Conservation (phyloP, 1,140 invertebrate species). For the Aphidius ervi region DNA sequence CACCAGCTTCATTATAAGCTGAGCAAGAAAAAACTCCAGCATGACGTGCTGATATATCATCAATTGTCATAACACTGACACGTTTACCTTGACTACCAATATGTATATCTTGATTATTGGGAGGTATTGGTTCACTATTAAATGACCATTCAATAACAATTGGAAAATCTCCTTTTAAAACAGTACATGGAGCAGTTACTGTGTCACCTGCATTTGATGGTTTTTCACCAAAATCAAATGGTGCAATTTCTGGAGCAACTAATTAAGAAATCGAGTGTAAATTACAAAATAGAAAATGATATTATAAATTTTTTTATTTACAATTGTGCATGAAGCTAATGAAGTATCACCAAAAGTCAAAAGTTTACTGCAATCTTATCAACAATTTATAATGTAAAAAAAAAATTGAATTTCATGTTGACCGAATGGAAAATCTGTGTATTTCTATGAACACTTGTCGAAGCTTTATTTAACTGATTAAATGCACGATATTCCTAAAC, state of each 20-base stretch:
- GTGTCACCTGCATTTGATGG: slow-evolving; percentile 61
- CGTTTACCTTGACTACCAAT: slow-evolving; percentile 55
- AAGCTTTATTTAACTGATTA: no score
- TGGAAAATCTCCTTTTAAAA: slow-evolving; percentile 67
- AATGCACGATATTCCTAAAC: no score
- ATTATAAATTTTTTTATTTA: neutral
- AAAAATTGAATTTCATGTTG: no score
- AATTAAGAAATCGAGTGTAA: slow-evolving; percentile 16
- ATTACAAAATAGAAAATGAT: neutral
- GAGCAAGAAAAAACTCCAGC: slow-evolving; percentile 77
- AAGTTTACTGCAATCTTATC: no score
- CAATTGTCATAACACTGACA: slow-evolving; percentile 71
- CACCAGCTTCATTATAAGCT: slow-evolving; percentile 64
- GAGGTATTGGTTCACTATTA: slow-evolving; percentile 48
- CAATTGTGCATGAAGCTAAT: neutral
- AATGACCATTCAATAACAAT: slow-evolving; percentile 66
- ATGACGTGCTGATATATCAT: slow-evolving; percentile 68
- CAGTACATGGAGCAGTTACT: slow-evolving; percentile 61
- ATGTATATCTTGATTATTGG: slow-evolving; percentile 30
- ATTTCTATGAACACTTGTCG: no score
- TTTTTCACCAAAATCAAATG: slow-evolving; percentile 59
- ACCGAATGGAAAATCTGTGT: no score
- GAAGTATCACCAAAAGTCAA: no score
- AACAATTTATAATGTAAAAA: no score
- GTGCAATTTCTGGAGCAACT: slow-evolving; percentile 56